These are phyloP conservation scores for Dendropsophus ebraccatus DNA, from an alignment of 2,113 vertebrate species.

Conservation along the genomic window DNA sequence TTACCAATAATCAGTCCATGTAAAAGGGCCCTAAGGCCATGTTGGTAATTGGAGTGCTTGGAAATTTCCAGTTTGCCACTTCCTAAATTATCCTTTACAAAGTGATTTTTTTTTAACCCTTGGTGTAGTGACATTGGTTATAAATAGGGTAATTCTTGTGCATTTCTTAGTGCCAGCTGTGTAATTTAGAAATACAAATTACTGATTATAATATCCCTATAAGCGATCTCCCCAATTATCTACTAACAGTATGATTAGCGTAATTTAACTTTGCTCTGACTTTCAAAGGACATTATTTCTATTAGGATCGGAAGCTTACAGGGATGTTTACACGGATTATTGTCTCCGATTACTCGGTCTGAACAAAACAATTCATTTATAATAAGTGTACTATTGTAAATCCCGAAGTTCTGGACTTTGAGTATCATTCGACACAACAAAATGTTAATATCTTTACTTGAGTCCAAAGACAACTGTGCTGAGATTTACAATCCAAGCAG, in stretches of 20 bases:
- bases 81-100: too few relatives aligned
- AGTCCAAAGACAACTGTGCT: slow-evolving; percentile 44
- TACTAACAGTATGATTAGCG: background rate
- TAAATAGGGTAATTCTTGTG: background rate
- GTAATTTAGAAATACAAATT: background rate
- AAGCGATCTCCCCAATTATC: background rate
- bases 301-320: background rate
- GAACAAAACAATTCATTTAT: slow-evolving; percentile 14
- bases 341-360: background rate
- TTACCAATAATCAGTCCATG: too few relatives aligned
- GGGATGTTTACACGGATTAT: slow-evolving; percentile 26
- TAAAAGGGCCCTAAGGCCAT: too few relatives aligned
- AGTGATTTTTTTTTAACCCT: background rate
- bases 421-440: slow-evolving; percentile 35
- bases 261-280: background rate
- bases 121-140: background rate
- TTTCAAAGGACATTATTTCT: slow-evolving; percentile 9
- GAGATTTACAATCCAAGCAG: slow-evolving; percentile 15
- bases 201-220: background rate
- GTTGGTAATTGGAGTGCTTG: too few relatives aligned
- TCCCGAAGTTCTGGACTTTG: background rate
- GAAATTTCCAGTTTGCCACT: too few relatives aligned
- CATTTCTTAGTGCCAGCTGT: background rate
- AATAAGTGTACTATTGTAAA: slow-evolving; percentile 29
- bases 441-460: slow-evolving; percentile 31